phyloP scores from a whole-genome alignment of 2,888 invertebrate species.

The Arctia plantaginis region DNA sequence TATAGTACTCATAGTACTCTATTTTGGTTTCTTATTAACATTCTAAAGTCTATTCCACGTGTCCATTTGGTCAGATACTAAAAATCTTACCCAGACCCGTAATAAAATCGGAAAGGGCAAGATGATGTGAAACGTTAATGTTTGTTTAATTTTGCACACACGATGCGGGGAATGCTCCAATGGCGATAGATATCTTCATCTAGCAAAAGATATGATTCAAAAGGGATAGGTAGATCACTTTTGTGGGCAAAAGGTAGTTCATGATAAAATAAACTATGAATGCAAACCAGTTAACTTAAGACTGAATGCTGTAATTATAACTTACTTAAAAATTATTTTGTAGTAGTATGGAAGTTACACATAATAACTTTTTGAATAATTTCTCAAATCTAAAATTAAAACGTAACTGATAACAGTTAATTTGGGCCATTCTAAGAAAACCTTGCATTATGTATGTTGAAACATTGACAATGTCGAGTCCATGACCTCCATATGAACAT shows the following conservation, averaged over 20 bases:
- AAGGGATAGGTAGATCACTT: no score
- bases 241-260: no score
- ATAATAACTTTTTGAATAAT: neutral
- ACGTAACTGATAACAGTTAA: neutral
- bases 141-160: no score
- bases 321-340: neutral
- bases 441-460: conserved; percentile 45
- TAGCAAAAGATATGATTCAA: no score
- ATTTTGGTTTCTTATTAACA: neutral
- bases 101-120: no score
- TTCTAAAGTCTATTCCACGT: neutral
- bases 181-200: no score
- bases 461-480: conserved; percentile 24
- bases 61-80: neutral
- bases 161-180: no score
- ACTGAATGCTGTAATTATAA: no score
- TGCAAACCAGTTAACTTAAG: no score
- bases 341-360: neutral
- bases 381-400: neutral
- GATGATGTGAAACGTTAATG: no score
- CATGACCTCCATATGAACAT: conserved; percentile 16
- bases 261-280: no score
- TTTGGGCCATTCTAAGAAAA: conserved; percentile 22
- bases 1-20: neutral
- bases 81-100: no score